Base-by-base conservation (phyloP, 2,113 vertebrate species). In the Scomber scombrus region DNA sequence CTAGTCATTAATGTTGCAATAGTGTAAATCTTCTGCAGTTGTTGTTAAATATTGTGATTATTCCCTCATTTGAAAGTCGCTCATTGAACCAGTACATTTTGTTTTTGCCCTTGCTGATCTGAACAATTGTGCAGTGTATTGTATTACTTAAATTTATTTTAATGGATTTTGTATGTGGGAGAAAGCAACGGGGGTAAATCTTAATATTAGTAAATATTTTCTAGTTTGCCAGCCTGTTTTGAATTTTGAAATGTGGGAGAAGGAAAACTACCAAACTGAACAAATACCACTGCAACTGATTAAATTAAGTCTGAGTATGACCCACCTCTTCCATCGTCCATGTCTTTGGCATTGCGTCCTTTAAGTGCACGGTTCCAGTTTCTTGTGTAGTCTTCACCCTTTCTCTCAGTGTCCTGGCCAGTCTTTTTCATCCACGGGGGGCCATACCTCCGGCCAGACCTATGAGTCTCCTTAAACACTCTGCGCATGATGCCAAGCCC, bases 321-420 rank as follows among this genome's bases (percentile, higher is more conserved):
- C 95, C 93, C 93, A 98, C 98, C 97, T 97, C 95, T 93, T 50
- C 95, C 96, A 40, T 98, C 97, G 23, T 98, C 97, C 69, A 96
- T 89, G 73, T 99, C 97, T 4, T 96, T 96, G 77, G 91, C 75
- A 8, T 75, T 94, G 76, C 96, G 96, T 54, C 95, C 93, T 90
- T 96, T 95, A 49, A 95, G 92, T 1, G 93, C 95, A 2, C 95
- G 88, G 88, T 93, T 97, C 95, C 96, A 96, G 71, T 90, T 82
- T 62, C 90, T 94, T 50, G 95, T 75, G n/a, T 95, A 94, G 16
- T 97, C 96, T 1, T 94, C 93, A 0, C 85, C 71, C 73, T 92
- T 95, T 49, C 85, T 71, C 26, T n/a, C 69, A 10, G 88, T 88
- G 57, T 95, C 93, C 0, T 13, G 66, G 0, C 72, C 71, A 1